Evolutionary conservation across 2,797 vertebrate species (phyloP).

Genomic region (Graptemys geographica): DNA sequence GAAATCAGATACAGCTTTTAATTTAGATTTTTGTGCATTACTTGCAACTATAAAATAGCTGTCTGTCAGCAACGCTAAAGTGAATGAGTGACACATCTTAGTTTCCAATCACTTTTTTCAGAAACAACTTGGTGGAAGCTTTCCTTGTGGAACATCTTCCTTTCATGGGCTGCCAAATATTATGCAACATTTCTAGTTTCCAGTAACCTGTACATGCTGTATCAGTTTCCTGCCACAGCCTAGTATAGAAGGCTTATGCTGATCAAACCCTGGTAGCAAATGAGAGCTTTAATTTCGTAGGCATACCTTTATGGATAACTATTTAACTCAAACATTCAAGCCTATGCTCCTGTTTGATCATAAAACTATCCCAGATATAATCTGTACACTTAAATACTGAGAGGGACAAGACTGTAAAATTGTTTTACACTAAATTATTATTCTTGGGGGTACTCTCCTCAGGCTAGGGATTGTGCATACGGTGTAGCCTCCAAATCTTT

Average conservation of each 20-base stretch:
- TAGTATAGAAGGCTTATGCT: not conserved
- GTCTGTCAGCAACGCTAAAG: not conserved
- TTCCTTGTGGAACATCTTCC: not conserved
- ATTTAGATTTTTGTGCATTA: not conserved
- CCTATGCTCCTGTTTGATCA: not conserved
- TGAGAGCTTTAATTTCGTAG: not conserved
- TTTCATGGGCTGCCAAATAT: not conserved
- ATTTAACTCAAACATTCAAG: not conserved
- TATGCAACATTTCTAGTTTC: not conserved
- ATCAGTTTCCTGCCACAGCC: not conserved
- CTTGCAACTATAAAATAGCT: not conserved
- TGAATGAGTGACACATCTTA: not conserved
- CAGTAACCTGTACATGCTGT: not conserved
- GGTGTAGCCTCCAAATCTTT: not conserved
- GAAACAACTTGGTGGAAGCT: not conserved
- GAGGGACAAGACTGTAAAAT: not conserved
- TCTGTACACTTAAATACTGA: not conserved
- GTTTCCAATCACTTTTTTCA: not conserved
- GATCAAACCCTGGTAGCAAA: fast-evolving
- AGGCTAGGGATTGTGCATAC: not conserved
- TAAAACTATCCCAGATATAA: not conserved
- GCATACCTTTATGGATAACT: fast-evolving
- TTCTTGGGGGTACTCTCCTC: not conserved
- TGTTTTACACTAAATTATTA: too few relatives aligned
- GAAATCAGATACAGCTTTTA: not conserved